These are phyloP conservation scores for Zophobas morio DNA, from an alignment of 1,140 invertebrate genomes.

Conservation along the genomic window DNA sequence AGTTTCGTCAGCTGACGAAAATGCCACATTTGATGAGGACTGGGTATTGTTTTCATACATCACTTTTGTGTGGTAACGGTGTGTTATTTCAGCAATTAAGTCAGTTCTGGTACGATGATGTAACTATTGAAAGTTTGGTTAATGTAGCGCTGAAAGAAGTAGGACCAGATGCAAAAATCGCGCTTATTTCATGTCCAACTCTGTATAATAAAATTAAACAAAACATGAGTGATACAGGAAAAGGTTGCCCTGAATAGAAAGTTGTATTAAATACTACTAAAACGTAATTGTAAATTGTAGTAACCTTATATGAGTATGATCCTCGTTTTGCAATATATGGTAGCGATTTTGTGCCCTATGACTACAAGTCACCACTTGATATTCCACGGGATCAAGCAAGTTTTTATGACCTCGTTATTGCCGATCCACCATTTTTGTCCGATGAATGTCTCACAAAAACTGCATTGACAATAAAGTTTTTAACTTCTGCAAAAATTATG, in stretches of 20 bases:
- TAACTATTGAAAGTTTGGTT: constrained; percentile 80
- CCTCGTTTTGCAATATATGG: constrained; percentile 84
- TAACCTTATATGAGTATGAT: constrained; percentile 88
- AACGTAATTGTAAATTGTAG: constrained; percentile 69
- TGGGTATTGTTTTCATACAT: constrained; percentile 76
- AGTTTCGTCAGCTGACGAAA: constrained; percentile 65
- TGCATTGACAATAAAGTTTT: constrained; percentile 82
- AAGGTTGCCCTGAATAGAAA: constrained; percentile 61
- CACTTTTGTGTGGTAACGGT: constrained; percentile 32
- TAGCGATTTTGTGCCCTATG: constrained; percentile 88
- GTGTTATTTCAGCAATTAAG: constrained; percentile 87
- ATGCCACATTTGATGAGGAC: constrained; percentile 81
- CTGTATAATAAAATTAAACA: constrained; percentile 81
- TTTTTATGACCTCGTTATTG: constrained; percentile 88
- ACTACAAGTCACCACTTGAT: constrained; percentile 87
- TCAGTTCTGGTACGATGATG: constrained; percentile 95
- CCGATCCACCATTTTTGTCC: constrained; percentile 95
- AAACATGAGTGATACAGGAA: constrained; percentile 66
- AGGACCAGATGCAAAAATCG: constrained; percentile 77
- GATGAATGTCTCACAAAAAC: constrained; percentile 93
- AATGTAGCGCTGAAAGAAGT: constrained; percentile 74
- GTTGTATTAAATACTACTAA: no score
- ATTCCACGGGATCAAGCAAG: constrained; percentile 75
- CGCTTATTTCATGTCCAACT: constrained; percentile 92
- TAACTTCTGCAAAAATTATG: constrained; percentile 87